Conservation (phyloP, 1,140 invertebrate species). For the Ceratosolen solmsi region DNA sequence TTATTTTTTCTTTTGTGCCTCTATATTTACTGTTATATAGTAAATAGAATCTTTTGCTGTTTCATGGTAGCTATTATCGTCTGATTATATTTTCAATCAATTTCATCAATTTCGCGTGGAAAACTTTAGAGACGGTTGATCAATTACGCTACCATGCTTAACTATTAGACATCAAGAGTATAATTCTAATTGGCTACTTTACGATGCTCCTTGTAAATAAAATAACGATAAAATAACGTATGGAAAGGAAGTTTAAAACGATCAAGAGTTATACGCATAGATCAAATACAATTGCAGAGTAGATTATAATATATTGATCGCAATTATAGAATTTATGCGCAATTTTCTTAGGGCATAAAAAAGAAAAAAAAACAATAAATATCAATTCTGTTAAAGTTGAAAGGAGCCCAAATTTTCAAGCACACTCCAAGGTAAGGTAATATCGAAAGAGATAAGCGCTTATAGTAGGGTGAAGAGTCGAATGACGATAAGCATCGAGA, state of each 20-base stretch:
- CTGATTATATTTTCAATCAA: conserved; percentile 7
- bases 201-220: neutral
- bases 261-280: neutral
- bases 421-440: neutral
- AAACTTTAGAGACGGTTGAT: neutral
- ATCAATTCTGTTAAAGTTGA: neutral
- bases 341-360: too few relatives aligned
- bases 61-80: conserved; percentile 6
- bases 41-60: conserved; percentile 23
- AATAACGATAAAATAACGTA: neutral
- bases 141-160: neutral
- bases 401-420: neutral
- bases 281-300: too few relatives aligned
- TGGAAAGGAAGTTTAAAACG: neutral
- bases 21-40: conserved; percentile 10
- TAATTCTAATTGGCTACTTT: neutral
- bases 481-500: neutral
- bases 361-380: neutral
- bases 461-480: too few relatives aligned
- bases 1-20: neutral
- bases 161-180: neutral
- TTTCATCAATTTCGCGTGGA: neutral
- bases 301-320: too few relatives aligned
- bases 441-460: neutral
- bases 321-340: too few relatives aligned